Evolutionary conservation across 2,113 vertebrate genomes (phyloP).

Genomic region (Porphyrio hochstetteri): DNA sequence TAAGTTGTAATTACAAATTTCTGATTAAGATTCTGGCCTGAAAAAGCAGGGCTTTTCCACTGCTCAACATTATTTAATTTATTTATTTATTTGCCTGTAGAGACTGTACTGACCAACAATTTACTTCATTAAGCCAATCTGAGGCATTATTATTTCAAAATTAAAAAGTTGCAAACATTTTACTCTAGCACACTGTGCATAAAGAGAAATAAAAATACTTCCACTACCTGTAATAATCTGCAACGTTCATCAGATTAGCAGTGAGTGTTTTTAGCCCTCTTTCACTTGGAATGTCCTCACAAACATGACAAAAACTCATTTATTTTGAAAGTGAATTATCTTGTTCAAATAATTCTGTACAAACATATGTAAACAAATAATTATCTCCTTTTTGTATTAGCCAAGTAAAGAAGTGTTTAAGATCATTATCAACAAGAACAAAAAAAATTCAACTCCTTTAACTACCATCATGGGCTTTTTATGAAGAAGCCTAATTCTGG

Average conservation of each 20-base stretch:
- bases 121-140: neutral
- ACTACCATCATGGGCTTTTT: neutral
- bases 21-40: neutral
- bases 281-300: neutral
- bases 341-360: neutral
- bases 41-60: neutral
- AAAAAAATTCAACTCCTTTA: neutral
- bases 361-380: neutral
- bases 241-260: neutral
- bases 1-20: neutral
- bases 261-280: neutral
- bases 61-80: neutral
- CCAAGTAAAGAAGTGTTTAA: neutral
- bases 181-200: neutral
- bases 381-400: neutral
- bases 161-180: neutral
- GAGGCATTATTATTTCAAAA: neutral
- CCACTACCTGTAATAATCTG: neutral
- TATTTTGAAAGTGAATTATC: neutral
- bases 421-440: neutral
- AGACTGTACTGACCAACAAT: neutral
- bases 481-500: neutral
- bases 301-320: neutral
- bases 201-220: neutral
- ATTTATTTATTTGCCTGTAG: neutral